phyloP scores from a whole-genome alignment of 1,140 invertebrate genomes.

The Micrasema longulum region DNA sequence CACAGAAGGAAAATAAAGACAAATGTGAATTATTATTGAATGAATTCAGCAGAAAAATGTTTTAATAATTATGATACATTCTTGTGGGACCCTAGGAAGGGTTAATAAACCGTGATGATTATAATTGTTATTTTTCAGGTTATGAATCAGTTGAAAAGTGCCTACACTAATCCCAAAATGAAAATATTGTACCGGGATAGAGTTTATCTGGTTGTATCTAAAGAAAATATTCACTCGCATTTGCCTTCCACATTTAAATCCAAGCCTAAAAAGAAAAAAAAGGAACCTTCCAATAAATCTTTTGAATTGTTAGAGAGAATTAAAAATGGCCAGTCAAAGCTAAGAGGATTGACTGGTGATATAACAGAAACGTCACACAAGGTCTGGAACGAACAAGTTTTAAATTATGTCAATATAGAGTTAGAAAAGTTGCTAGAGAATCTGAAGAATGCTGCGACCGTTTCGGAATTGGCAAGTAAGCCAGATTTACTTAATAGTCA shows the following conservation, averaged over 20 bases:
- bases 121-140: slow-evolving; percentile 4
- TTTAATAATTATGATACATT: too few species aligned
- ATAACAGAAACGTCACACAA: slow-evolving; percentile 4
- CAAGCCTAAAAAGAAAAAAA: background rate
- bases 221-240: slow-evolving; percentile 18
- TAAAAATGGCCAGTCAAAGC: slow-evolving; percentile 17
- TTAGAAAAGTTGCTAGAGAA: background rate
- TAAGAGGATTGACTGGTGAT: slow-evolving; percentile 2
- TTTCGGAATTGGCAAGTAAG: background rate
- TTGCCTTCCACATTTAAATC: background rate
- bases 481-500: background rate
- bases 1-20: too few species aligned
- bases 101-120: too few species aligned
- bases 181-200: slow-evolving; percentile 15
- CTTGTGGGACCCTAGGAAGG: too few species aligned
- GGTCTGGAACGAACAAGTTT: slow-evolving; percentile 8
- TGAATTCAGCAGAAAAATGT: too few species aligned
- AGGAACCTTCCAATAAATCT: background rate
- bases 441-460: background rate
- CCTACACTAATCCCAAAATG: slow-evolving; percentile 14
- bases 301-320: slow-evolving; percentile 15
- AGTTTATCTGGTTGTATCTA: slow-evolving; percentile 27
- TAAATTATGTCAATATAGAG: slow-evolving; percentile 11
- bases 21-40: too few species aligned
- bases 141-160: slow-evolving; percentile 18